These are phyloP conservation scores for Procavia capensis DNA, from an alignment of 2,113 vertebrate genomes.

Conservation along the genomic window DNA sequence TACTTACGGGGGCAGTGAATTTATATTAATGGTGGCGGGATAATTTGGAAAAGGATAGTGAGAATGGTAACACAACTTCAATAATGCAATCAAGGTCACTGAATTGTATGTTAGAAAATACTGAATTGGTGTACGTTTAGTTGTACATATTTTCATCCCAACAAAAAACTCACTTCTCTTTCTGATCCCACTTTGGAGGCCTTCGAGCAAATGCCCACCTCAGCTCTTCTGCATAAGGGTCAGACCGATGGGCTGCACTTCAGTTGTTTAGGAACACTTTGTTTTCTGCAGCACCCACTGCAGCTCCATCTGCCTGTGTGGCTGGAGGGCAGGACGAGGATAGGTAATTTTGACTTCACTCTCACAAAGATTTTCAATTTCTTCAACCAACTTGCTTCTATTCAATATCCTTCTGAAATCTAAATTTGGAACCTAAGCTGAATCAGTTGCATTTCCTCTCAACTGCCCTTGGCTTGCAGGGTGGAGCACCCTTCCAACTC, in stretches of 20 bases:
- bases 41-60: not conserved
- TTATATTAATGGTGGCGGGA: not conserved
- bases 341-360: constrained; percentile 52
- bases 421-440: constrained; percentile 71
- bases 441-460: constrained; percentile 62
- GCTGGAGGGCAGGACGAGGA: not conserved
- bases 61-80: not conserved
- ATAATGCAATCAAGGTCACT: not conserved
- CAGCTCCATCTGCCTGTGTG: not conserved
- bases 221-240: rapidly evolving
- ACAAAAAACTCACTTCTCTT: not conserved
- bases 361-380: constrained; percentile 64
- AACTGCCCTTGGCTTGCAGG: not conserved
- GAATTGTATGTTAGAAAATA: not conserved
- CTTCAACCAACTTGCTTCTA: constrained; percentile 62
- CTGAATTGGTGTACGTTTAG: no score
- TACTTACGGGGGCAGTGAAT: not conserved
- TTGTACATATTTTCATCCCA: no score
- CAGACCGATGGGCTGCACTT: not conserved
- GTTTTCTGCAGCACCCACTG: not conserved
- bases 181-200: not conserved
- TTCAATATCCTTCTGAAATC: constrained; percentile 73
- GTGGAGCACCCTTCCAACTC: not conserved
- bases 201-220: not conserved
- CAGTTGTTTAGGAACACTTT: no score